phyloP scores from a whole-genome alignment of 1,140 invertebrate species.

The Vanessa tameamea region DNA sequence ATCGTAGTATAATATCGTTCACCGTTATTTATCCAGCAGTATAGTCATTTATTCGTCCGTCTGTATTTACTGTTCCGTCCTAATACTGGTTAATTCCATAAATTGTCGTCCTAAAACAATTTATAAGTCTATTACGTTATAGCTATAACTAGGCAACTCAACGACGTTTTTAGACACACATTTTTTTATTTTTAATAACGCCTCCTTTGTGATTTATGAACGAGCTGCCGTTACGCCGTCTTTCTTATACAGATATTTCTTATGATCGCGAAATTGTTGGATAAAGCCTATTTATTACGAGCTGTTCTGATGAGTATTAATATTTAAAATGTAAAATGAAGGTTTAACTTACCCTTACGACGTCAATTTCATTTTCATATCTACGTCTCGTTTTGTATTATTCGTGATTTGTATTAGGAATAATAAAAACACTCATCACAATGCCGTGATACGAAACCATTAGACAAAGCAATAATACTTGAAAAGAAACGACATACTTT shows the following conservation, averaged over 20 bases:
- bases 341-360: too few relatives aligned
- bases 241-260: slow-evolving; percentile 22
- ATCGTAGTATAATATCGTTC: too few relatives aligned
- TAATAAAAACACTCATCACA: slow-evolving; percentile 6
- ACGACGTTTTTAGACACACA: slow-evolving; percentile 1
- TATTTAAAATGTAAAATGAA: too few relatives aligned
- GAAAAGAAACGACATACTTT: slow-evolving; percentile 12
- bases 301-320: neutral
- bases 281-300: slow-evolving; percentile 3
- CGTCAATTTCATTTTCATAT: too few relatives aligned
- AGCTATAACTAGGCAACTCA: slow-evolving; percentile 1
- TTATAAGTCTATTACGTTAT: neutral
- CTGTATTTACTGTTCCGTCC: too few relatives aligned
- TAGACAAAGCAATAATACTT: slow-evolving; percentile 17
- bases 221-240: slow-evolving; percentile 5
- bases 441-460: neutral
- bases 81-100: too few relatives aligned
- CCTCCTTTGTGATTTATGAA: slow-evolving; percentile 22
- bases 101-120: too few relatives aligned
- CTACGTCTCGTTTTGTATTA: too few relatives aligned
- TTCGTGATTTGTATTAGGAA: neutral
- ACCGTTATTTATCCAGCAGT: too few relatives aligned
- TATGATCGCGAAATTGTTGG: slow-evolving; percentile 1
- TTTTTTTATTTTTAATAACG: slow-evolving; percentile 25
- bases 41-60: too few relatives aligned